These are phyloP conservation scores for Penaeus chinensis DNA, from an alignment of 1,140 invertebrate genomes.

Conservation along the genomic window DNA sequence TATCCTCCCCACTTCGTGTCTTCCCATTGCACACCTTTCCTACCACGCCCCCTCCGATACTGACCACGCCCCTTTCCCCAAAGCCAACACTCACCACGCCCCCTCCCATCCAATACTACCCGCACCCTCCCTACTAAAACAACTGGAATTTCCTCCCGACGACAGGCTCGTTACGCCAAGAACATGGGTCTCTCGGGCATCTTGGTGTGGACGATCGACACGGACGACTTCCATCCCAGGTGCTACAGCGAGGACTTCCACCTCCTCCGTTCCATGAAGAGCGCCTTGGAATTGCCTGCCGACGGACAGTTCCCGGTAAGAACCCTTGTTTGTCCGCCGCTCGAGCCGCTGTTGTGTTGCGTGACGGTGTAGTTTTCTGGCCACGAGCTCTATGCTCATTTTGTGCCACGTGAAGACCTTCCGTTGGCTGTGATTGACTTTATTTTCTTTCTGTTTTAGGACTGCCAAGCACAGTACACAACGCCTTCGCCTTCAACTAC, in stretches of 20 bases:
- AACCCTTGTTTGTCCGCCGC: too few species aligned
- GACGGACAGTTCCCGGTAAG: conserved; percentile 35
- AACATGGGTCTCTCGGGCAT: conserved; percentile 91
- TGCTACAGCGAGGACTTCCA: conserved; percentile 89
- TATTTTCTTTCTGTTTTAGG: too few species aligned
- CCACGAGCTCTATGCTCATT: too few species aligned
- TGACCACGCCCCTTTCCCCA: background rate
- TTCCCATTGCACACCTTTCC: background rate
- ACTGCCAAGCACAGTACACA: background rate
- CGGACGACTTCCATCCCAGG: conserved; percentile 92
- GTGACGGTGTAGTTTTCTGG: too few species aligned
- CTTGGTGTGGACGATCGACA: conserved; percentile 97
- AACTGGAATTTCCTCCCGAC: too few species aligned
- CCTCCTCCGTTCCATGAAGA: conserved; percentile 91
- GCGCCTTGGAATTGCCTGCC: conserved; percentile 28
- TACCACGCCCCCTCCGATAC: too few species aligned
- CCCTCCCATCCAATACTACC: too few species aligned
- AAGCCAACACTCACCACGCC: too few species aligned
- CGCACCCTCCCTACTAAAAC: too few species aligned
- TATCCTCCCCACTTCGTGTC: too few species aligned
- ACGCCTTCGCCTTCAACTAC: conserved; percentile 17
- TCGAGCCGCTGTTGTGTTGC: background rate
- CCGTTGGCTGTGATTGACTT: too few species aligned
- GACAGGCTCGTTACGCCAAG: conserved; percentile 79
- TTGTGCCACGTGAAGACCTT: too few species aligned